Evolutionary conservation across 2,888 invertebrate species (phyloP).

Genomic region (Brachyptera risi): DNA sequence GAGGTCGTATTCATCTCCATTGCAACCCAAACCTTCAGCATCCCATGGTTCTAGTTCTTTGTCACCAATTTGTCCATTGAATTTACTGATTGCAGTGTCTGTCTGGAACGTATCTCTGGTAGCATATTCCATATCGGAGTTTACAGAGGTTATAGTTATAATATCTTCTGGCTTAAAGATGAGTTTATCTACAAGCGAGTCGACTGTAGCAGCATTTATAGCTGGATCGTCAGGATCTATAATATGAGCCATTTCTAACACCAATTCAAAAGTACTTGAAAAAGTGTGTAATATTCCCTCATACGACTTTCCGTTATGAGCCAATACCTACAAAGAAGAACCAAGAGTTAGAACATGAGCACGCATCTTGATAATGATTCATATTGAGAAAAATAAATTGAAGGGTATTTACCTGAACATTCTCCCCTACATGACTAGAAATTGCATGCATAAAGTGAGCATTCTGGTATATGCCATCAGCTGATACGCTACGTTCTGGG

Average conservation of each 20-base stretch:
- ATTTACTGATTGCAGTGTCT: slow-evolving; percentile 83
- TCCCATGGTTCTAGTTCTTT: slow-evolving; percentile 92
- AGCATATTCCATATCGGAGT: slow-evolving; percentile 86
- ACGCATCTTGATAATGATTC: background rate
- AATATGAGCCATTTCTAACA: slow-evolving; percentile 82
- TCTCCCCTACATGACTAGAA: slow-evolving; percentile 78
- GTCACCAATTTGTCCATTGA: slow-evolving; percentile 72
- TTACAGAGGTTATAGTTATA: slow-evolving; percentile 73
- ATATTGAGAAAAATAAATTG: background rate
- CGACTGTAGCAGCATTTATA: slow-evolving; percentile 44
- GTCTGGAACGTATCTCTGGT: slow-evolving; percentile 78
- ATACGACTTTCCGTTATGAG: slow-evolving; percentile 78
- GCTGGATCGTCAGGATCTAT: slow-evolving; percentile 60
- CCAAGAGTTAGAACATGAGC: background rate
- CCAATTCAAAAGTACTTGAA: slow-evolving; percentile 83
- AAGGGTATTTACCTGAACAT: slow-evolving; percentile 54
- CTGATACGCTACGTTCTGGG: slow-evolving; percentile 56
- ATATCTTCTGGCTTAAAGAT: slow-evolving; percentile 83
- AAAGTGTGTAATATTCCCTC: slow-evolving; percentile 90
- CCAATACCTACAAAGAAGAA: slow-evolving; percentile 54
- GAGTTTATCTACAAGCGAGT: slow-evolving; percentile 70
- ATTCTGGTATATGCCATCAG: slow-evolving; percentile 88
- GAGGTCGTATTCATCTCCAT: slow-evolving; percentile 61
- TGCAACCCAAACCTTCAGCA: slow-evolving; percentile 57
- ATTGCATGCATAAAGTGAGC: slow-evolving; percentile 86